Conservation (phyloP, 1,140 invertebrate species). For the Trachymyrmex septentrionalis region DNA sequence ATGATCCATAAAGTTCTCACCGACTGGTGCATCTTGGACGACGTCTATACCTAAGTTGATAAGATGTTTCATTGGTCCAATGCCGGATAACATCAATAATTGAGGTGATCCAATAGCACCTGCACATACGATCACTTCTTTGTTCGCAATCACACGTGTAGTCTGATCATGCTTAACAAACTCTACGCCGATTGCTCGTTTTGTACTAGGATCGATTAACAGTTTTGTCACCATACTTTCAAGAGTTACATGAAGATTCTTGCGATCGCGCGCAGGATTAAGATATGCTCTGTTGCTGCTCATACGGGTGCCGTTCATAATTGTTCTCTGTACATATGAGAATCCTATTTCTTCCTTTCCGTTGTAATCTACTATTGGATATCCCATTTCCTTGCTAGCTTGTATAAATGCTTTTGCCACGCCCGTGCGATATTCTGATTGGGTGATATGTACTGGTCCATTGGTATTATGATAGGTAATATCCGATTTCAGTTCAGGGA, state of each 20-base stretch:
- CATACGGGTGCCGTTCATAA: not conserved
- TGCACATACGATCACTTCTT: not conserved
- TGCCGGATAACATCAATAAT: not conserved
- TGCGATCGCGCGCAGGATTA: not conserved
- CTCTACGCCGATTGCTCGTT: not conserved
- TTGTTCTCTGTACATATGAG: not conserved
- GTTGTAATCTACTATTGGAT: not conserved
- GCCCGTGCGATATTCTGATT: not conserved
- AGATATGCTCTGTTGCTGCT: not conserved
- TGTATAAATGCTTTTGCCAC: not conserved
- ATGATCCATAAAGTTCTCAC: conserved; percentile 3
- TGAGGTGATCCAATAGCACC: not conserved
- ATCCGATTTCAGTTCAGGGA: not conserved
- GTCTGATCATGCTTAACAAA: not conserved
- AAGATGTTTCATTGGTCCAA: conserved; percentile 13
- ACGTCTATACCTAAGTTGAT: not conserved
- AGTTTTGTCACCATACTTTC: not conserved
- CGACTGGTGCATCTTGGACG: not conserved
- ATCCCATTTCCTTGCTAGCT: not conserved
- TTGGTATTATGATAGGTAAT: not conserved
- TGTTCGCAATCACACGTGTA: not conserved
- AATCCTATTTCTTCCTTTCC: not conserved
- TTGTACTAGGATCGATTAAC: not conserved
- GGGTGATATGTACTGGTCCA: not conserved
- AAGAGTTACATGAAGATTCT: not conserved